Evolutionary conservation across 2,113 vertebrate genomes (phyloP).

Genomic region (Zosterops lateralis): DNA sequence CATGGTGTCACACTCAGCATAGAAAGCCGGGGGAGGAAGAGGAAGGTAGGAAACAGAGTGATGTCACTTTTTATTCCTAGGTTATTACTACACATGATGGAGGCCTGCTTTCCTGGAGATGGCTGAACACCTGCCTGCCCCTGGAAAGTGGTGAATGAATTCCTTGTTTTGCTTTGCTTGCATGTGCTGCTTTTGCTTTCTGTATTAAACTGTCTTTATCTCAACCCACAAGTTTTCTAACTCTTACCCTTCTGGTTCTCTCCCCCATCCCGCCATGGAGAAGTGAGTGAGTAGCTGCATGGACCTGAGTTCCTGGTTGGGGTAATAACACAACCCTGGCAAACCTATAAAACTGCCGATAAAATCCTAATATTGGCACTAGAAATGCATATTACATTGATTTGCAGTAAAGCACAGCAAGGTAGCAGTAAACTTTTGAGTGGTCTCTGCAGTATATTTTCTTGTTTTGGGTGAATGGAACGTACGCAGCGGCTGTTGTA

Average conservation of each 20-base stretch:
- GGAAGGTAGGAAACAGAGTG: background rate
- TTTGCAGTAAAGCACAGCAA: conserved; percentile 33
- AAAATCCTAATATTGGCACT: background rate
- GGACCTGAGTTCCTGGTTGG: background rate
- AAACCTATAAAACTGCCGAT: background rate
- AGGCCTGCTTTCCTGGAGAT: background rate
- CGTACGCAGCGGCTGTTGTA: conserved; percentile 28
- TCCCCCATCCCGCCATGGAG: background rate
- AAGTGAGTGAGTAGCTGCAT: background rate
- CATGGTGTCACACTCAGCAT: background rate
- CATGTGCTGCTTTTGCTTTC: background rate
- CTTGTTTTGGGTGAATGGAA: conserved; percentile 61
- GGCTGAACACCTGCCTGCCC: background rate
- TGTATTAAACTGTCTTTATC: background rate
- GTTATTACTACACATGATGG: too few species aligned
- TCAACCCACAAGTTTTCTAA: background rate
- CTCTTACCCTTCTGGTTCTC: background rate
- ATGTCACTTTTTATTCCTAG: background rate
- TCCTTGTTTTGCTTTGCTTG: background rate
- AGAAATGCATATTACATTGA: conserved; percentile 1
- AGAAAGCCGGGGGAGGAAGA: background rate
- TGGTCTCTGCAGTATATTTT: conserved; percentile 69
- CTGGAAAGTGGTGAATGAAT: background rate
- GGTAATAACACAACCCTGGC: background rate
- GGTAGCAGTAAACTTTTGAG: conserved; percentile 61